Evolutionary conservation across 2,888 invertebrate species (phyloP).

Genomic region (Mythimna lalbum): DNA sequence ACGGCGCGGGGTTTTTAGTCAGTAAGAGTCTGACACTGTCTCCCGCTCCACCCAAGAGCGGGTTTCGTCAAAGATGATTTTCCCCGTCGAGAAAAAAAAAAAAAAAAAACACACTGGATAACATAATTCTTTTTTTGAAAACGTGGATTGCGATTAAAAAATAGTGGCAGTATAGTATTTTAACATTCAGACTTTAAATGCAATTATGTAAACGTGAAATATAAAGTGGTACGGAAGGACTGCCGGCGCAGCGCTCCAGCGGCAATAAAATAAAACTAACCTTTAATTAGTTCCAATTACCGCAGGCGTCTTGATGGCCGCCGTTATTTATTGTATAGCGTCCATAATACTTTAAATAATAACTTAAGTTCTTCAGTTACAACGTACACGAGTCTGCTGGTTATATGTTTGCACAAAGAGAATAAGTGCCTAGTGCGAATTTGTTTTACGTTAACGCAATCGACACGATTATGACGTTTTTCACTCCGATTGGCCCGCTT

Average conservation of each 20-base stretch:
- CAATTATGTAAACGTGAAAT: constrained; percentile 57
- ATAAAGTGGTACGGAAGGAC: constrained; percentile 48
- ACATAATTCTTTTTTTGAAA: not conserved
- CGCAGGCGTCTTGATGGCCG: constrained; percentile 51
- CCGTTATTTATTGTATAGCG: constrained; percentile 43
- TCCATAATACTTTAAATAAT: constrained; percentile 48
- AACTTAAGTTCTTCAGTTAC: constrained; percentile 33
- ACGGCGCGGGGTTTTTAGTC: too few relatives aligned
- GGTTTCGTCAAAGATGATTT: too few relatives aligned
- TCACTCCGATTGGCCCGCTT: too few relatives aligned
- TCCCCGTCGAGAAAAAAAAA: too few relatives aligned
- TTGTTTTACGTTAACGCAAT: too few relatives aligned
- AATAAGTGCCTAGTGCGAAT: constrained; percentile 6
- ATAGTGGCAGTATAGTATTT: constrained; percentile 34
- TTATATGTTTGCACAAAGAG: constrained; percentile 28
- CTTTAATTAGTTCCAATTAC: constrained; percentile 73
- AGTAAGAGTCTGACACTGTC: too few relatives aligned
- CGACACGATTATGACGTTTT: too few relatives aligned
- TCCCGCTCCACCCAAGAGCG: too few relatives aligned
- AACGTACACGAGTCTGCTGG: constrained; percentile 7
- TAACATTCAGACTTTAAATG: constrained; percentile 65
- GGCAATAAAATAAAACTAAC: constrained; percentile 73
- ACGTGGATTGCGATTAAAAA: constrained; percentile 1
- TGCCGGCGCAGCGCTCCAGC: constrained; percentile 40
- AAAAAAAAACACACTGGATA: too few relatives aligned